Conservation (phyloP, 2,113 vertebrate genomes). For the Hippocampus barbouri region DNA sequence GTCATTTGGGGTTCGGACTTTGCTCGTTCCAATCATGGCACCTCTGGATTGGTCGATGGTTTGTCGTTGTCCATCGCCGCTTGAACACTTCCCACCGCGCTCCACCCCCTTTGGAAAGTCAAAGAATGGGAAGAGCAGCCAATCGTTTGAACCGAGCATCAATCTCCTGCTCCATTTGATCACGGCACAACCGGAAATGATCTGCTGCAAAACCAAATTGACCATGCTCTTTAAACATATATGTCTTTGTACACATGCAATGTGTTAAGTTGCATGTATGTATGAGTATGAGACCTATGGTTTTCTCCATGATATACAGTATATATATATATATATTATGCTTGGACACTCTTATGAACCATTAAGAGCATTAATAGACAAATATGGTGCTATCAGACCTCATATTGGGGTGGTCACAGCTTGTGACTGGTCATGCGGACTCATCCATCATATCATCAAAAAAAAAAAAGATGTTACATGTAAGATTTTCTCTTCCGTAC, state of each 20-base stretch:
- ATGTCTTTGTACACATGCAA: conserved; percentile 75
- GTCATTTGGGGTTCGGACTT: background rate
- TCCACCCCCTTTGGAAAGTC: background rate
- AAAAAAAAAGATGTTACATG: conserved; percentile 46
- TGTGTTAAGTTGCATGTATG: conserved; percentile 71
- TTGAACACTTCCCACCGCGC: background rate
- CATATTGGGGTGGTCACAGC: conserved; percentile 86
- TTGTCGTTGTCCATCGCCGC: background rate
- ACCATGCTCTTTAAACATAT: conserved; percentile 68
- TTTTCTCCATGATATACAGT: conserved; percentile 73
- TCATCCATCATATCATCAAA: conserved; percentile 94
- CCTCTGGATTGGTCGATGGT: background rate
- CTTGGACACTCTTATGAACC: conserved; percentile 85
- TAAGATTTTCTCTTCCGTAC: conserved; percentile 55
- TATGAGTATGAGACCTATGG: conserved; percentile 73
- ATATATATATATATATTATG: conserved; percentile 53
- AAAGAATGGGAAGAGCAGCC: conserved; percentile 5
- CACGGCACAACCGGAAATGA: conserved; percentile 90
- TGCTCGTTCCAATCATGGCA: background rate
- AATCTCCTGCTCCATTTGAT: conserved; percentile 67
- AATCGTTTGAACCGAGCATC: background rate
- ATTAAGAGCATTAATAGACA: conserved; percentile 75
- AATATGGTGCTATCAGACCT: conserved; percentile 98
- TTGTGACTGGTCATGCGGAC: conserved; percentile 99
- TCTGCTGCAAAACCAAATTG: conserved; percentile 89